phyloP scores from a whole-genome alignment of 2,888 invertebrate genomes.

The Empis stercorea region DNA sequence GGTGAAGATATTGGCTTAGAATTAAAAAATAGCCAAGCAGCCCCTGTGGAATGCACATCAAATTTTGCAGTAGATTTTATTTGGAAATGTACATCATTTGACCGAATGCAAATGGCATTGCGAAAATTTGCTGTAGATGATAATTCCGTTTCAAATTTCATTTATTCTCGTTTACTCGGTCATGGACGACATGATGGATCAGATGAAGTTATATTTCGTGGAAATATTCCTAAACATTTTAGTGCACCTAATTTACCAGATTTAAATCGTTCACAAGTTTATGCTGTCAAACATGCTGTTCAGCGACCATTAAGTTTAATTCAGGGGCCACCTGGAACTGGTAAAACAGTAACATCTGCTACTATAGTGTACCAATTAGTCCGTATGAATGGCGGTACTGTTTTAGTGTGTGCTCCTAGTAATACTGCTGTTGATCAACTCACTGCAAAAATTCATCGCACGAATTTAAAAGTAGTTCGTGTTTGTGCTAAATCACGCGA shows the following conservation, averaged over 20 bases:
- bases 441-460: constrained; percentile 96
- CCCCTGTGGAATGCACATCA: constrained; percentile 85
- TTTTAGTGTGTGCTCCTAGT: constrained; percentile 96
- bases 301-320: constrained; percentile 92
- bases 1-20: constrained; percentile 98
- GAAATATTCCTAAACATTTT: constrained; percentile 86
- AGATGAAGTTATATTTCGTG: constrained; percentile 81
- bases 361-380: constrained; percentile 98
- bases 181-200: constrained; percentile 91
- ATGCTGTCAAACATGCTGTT: constrained; percentile 95
- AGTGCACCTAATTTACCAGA: constrained; percentile 96
- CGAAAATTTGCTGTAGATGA: constrained; percentile 94
- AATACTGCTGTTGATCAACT: constrained; percentile 99
- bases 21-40: constrained; percentile 79
- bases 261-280: constrained; percentile 92
- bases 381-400: constrained; percentile 85
- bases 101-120: constrained; percentile 91
- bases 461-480: constrained; percentile 84
- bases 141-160: constrained; percentile 91
- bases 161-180: constrained; percentile 91
- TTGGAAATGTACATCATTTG: constrained; percentile 98
- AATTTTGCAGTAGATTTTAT: constrained; percentile 98
- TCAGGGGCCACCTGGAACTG: constrained; percentile 78
- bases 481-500: constrained; percentile 97
- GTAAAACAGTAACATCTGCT: constrained; percentile 98